Percentiles rank a stretch among this genome's conserved stretches.
Conservation (phyloP, 2,888 invertebrate genomes). For the Blera fallax region DNA sequence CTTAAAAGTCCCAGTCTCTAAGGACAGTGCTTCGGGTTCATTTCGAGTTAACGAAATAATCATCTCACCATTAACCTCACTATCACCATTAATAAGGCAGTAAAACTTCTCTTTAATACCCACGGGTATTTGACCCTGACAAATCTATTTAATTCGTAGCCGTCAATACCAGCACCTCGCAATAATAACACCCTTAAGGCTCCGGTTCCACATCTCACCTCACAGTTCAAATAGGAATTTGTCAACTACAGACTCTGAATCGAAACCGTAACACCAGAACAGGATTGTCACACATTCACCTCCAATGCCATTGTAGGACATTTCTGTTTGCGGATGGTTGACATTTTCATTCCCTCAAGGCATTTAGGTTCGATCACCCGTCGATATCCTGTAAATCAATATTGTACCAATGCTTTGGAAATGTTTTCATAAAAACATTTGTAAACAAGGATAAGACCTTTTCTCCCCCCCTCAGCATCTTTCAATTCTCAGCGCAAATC, state of each 20-base stretch:
- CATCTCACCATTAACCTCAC: neutral
- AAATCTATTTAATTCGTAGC: conserved; percentile 42
- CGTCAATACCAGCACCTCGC: conserved; percentile 32
- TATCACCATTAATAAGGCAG: conserved; percentile 1
- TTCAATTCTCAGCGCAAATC: conserved; percentile 38
- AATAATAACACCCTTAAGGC: conserved; percentile 53
- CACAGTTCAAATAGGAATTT: conserved; percentile 11
- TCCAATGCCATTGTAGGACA: neutral
- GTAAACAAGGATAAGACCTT: conserved; percentile 71
- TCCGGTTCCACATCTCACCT: conserved; percentile 25
- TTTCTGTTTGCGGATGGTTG: conserved; percentile 37
- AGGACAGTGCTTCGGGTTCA: neutral
- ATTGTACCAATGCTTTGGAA: conserved; percentile 68
- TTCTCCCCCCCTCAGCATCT: conserved; percentile 11
- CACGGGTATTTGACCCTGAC: conserved; percentile 46
- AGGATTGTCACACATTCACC: conserved; percentile 35
- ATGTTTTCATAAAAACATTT: conserved; percentile 72
- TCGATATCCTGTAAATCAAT: conserved; percentile 63
- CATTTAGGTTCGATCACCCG: conserved; percentile 56
- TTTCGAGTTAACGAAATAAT: neutral
- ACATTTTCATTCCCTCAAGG: conserved; percentile 55
- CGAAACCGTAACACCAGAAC: neutral
- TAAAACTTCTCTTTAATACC: neutral
- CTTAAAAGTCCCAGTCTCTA: neutral
- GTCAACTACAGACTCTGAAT: conserved; percentile 25